Evolutionary conservation across 1,140 invertebrate genomes (phyloP).

Genomic region (Drosophila obscura): DNA sequence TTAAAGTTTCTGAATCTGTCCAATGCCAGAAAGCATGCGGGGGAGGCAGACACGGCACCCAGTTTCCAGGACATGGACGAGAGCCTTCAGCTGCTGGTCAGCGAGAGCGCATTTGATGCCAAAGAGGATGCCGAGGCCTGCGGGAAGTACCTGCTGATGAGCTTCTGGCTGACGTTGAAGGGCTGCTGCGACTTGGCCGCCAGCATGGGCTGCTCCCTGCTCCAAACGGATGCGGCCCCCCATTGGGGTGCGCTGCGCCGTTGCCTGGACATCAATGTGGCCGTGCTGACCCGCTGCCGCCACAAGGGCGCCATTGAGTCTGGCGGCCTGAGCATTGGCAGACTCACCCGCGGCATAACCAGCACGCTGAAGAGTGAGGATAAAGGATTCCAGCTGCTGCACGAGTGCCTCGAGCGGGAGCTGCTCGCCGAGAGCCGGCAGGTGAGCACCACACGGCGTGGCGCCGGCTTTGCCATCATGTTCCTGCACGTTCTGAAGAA

Average conservation of each 20-base stretch:
- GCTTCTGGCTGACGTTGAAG: constrained; percentile 91
- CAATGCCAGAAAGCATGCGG: constrained; percentile 26
- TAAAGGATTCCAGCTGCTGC: constrained; percentile 45
- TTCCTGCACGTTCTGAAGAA: constrained; percentile 89
- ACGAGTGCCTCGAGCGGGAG: constrained; percentile 61
- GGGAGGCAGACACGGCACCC: constrained; percentile 70
- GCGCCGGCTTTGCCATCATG: constrained; percentile 91
- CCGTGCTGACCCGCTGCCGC: constrained; percentile 88
- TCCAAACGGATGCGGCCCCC: constrained; percentile 1
- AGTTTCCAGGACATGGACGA: constrained; percentile 86
- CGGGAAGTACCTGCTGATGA: constrained; percentile 88
- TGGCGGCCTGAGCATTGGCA: constrained; percentile 86
- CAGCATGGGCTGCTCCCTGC: constrained; percentile 58
- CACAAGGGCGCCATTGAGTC: constrained; percentile 93
- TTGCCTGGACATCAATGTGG: constrained; percentile 86
- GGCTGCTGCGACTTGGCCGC: constrained; percentile 73
- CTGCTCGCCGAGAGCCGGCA: constrained; percentile 58
- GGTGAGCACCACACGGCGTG: constrained; percentile 87
- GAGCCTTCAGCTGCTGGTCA: constrained; percentile 84
- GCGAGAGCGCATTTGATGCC: constrained; percentile 71
- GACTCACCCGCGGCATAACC: constrained; percentile 62
- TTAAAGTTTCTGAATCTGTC: constrained; percentile 66
- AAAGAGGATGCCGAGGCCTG: constrained; percentile 81
- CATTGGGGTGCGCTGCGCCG: constrained; percentile 68
- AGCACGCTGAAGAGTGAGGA: constrained; percentile 15